Percentiles rank a stretch among this genome's conserved stretches.
These are phyloP conservation scores for Promerops cafer DNA, from an alignment of 2,113 vertebrate species.

Conservation along the genomic window DNA sequence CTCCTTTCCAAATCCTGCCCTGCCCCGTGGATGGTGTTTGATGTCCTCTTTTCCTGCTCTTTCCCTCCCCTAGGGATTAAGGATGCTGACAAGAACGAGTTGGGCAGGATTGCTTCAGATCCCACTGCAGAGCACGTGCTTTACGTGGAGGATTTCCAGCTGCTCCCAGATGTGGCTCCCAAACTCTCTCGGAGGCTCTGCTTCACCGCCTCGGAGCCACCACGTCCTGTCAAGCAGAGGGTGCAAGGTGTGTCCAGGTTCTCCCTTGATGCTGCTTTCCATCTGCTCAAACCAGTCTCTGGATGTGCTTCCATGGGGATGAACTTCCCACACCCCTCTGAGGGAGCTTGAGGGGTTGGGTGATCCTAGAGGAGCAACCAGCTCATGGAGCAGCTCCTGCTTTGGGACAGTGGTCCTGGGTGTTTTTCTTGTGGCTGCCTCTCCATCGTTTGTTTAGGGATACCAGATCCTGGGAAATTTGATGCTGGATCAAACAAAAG, in stretches of 20 bases:
- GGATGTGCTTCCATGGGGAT: background rate
- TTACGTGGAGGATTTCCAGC: slow-evolving; percentile 65
- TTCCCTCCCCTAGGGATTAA: slow-evolving; percentile 68
- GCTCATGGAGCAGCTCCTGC: background rate
- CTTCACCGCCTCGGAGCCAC: slow-evolving; percentile 81
- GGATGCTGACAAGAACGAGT: slow-evolving; percentile 69
- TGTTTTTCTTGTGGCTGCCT: background rate
- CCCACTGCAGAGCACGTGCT: slow-evolving; percentile 80
- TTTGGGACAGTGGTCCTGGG: too few species aligned
- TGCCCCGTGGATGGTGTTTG: background rate
- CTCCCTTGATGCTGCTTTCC: background rate
- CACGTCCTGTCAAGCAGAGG: slow-evolving; percentile 64
- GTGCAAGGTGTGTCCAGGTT: slow-evolving; percentile 31
- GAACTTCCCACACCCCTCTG: background rate
- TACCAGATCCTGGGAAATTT: background rate
- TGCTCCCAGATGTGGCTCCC: slow-evolving; percentile 67
- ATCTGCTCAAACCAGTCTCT: background rate
- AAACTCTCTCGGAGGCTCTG: slow-evolving; percentile 82
- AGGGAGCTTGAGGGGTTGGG: background rate
- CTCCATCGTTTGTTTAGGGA: background rate
- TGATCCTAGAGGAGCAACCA: background rate
- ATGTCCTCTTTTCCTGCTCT: background rate
- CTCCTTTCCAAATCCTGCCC: background rate
- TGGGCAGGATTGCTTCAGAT: slow-evolving; percentile 75
- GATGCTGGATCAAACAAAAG: background rate